Conservation (phyloP, 2,113 vertebrate genomes). For the Rhinolophus ferrumequinum region DNA sequence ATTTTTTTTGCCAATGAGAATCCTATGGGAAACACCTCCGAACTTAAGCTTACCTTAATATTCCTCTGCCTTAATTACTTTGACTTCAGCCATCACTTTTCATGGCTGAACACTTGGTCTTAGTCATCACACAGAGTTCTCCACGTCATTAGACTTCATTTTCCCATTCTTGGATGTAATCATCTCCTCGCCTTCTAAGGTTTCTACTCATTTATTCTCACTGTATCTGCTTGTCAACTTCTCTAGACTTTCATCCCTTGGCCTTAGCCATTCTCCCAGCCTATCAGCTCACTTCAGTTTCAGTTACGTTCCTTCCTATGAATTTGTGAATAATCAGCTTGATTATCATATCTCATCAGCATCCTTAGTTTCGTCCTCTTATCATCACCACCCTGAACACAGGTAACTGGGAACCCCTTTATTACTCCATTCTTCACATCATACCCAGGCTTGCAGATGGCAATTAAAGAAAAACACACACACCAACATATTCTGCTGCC, state of each 20-base stretch:
- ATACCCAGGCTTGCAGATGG: not conserved
- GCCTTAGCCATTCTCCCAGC: not conserved
- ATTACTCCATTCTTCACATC: not conserved
- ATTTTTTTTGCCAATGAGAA: constrained; percentile 26
- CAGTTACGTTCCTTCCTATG: not conserved
- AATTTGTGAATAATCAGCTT: not conserved
- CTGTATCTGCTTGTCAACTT: not conserved
- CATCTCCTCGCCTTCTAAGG: not conserved
- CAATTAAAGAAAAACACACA: not conserved
- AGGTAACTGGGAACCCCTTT: not conserved
- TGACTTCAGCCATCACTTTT: not conserved
- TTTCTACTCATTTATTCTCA: not conserved
- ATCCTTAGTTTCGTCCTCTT: not conserved
- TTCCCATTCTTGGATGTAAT: not conserved
- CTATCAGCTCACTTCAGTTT: not conserved
- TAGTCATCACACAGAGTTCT: not conserved
- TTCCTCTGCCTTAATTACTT: not conserved
- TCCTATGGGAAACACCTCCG: not conserved
- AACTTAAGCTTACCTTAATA: not conserved
- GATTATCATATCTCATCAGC: not conserved
- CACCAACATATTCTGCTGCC: not conserved
- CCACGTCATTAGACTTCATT: not conserved
- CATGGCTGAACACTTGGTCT: not conserved
- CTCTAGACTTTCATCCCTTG: not conserved
- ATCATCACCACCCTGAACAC: not conserved